Conservation (phyloP, 2,888 invertebrate species). For the Hyalella azteca region DNA sequence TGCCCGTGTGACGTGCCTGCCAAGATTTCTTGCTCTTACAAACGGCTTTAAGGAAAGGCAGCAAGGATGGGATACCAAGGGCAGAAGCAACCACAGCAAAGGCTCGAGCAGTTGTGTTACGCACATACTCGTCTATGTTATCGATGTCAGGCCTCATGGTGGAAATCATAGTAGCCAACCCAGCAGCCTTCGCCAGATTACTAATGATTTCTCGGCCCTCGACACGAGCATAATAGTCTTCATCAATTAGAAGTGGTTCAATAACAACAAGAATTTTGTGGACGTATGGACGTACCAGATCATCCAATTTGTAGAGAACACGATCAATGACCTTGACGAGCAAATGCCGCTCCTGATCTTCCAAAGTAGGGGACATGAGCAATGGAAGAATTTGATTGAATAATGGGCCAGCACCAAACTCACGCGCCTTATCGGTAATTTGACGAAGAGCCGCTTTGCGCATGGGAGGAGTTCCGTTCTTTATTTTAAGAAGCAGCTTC, state of each 20-base stretch:
- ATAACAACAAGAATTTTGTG: slow-evolving; percentile 99
- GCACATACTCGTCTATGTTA: slow-evolving; percentile 96
- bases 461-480: slow-evolving; percentile 99
- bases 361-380: slow-evolving; percentile 99
- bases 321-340: slow-evolving; percentile 98
- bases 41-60: slow-evolving; percentile 98
- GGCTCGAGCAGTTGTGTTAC: slow-evolving; percentile 98
- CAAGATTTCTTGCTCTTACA: slow-evolving; percentile 99
- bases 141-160: slow-evolving; percentile 99
- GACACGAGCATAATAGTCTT: slow-evolving; percentile 99
- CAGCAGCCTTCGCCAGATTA: slow-evolving; percentile 98
- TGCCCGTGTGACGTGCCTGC: slow-evolving; percentile 98
- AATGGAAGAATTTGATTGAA: slow-evolving; percentile 99
- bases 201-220: slow-evolving; percentile 99
- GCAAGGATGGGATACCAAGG: slow-evolving; percentile 92
- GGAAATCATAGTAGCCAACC: slow-evolving; percentile 99
- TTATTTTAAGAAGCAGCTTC: slow-evolving; percentile 96
- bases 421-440: slow-evolving; percentile 97
- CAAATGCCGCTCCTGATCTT: slow-evolving; percentile 98
- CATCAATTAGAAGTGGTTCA: slow-evolving; percentile 97
- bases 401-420: slow-evolving; percentile 96
- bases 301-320: slow-evolving; percentile 96
- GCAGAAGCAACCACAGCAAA: slow-evolving; percentile 99
- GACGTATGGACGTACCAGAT: slow-evolving; percentile 97
- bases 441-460: slow-evolving; percentile 95